These are phyloP conservation scores for Anguilla obscura DNA, from an alignment of 2,797 vertebrate species.

Conservation along the genomic window DNA sequence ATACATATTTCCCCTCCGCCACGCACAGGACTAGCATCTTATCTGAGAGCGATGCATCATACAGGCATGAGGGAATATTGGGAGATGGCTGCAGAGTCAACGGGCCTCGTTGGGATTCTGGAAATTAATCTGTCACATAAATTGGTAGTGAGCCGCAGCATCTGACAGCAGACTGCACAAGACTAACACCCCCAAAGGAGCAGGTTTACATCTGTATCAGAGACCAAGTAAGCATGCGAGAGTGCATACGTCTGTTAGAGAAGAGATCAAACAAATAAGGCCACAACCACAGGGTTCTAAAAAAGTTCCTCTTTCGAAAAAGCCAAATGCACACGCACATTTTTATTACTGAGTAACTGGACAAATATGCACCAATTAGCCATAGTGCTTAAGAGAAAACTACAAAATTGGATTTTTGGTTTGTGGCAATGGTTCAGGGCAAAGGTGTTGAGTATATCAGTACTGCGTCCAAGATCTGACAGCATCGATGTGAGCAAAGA, in stretches of 20 bases:
- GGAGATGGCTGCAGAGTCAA: slow-evolving; percentile 33
- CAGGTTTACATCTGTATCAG: background rate
- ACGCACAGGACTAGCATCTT: background rate
- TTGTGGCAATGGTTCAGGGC: background rate
- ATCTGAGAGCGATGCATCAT: slow-evolving; percentile 41
- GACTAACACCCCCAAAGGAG: slow-evolving; percentile 9
- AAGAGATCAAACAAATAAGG: background rate
- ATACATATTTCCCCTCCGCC: background rate
- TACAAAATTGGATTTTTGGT: background rate
- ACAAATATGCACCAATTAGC: background rate
- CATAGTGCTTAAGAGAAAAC: background rate
- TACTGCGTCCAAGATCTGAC: background rate
- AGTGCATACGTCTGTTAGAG: background rate
- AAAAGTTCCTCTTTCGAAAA: background rate
- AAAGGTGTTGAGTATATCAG: background rate
- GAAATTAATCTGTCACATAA: slow-evolving; percentile 52
- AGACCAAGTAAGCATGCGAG: background rate
- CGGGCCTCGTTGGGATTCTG: slow-evolving; percentile 29
- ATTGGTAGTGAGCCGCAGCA: slow-evolving; percentile 29
- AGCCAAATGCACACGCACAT: background rate
- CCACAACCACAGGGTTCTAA: background rate
- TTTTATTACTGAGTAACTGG: slow-evolving; percentile 1
- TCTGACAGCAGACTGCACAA: slow-evolving; percentile 35
- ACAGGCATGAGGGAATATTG: slow-evolving; percentile 26
- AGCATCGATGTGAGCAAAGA: background rate